Evolutionary conservation across 2,888 invertebrate genomes (phyloP).

Genomic region (Drosophila parthenogenetica): DNA sequence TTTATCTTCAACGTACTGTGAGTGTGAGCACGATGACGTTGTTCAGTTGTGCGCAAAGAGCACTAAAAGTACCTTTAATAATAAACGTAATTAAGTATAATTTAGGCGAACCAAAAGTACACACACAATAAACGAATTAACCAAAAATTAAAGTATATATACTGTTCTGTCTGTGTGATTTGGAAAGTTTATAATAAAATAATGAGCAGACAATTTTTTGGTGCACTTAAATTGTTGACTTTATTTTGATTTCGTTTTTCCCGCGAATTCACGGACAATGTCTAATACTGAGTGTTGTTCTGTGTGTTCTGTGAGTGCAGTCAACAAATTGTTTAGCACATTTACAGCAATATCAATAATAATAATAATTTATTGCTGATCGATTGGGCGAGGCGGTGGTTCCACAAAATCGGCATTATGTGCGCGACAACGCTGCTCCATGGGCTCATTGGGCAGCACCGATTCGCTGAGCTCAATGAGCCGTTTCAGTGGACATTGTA

Average conservation of each 20-base stretch:
- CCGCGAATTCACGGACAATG: conserved; percentile 11
- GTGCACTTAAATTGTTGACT: conserved; percentile 14
- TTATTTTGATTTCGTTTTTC: neutral
- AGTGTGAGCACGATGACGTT: conserved; percentile 18
- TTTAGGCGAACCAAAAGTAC: conserved; percentile 16
- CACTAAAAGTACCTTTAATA: conserved; percentile 23
- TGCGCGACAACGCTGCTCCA: conserved; percentile 86
- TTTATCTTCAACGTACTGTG: conserved; percentile 26
- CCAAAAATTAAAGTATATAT: neutral
- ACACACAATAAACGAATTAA: conserved; percentile 31
- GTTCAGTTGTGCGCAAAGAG: conserved; percentile 8
- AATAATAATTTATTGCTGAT: conserved; percentile 49
- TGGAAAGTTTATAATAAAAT: neutral
- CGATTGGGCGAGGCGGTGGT: conserved; percentile 85
- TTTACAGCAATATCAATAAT: conserved; percentile 2
- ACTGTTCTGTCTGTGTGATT: neutral
- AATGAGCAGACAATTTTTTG: neutral
- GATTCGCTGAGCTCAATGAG: conserved; percentile 86
- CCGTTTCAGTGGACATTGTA: conserved; percentile 87
- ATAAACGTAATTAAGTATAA: conserved; percentile 39
- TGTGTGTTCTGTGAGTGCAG: conserved; percentile 19
- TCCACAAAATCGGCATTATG: conserved; percentile 86
- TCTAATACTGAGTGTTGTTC: conserved; percentile 55
- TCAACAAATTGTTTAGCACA: conserved; percentile 9
- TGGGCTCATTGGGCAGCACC: conserved; percentile 86